phyloP scores from a whole-genome alignment of 2,113 vertebrate genomes.

The Calidris pygmaea region DNA sequence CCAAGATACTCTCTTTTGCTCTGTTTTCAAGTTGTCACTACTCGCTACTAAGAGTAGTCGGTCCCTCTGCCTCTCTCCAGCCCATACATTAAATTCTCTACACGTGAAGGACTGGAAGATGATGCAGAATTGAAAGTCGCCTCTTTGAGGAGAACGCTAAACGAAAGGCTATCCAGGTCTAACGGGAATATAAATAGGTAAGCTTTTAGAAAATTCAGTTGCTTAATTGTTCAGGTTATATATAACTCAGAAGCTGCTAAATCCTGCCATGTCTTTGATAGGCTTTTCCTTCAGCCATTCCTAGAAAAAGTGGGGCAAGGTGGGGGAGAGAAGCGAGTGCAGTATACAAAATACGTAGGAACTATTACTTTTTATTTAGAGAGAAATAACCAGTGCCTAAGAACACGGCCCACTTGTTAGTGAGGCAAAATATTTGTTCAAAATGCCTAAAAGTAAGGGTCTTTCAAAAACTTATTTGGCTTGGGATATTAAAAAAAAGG shows the following conservation, averaged over 20 bases:
- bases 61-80: not conserved
- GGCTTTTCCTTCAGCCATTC: slow-evolving; percentile 28
- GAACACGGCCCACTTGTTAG: not conserved
- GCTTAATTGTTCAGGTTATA: slow-evolving; percentile 53
- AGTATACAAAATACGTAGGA: not conserved
- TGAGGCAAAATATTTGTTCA: slow-evolving; percentile 34
- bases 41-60: not conserved
- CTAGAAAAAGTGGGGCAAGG: slow-evolving; percentile 18
- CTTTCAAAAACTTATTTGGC: slow-evolving; percentile 3
- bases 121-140: not conserved
- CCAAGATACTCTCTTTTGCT: not conserved
- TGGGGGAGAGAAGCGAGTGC: not conserved
- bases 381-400: not conserved
- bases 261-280: slow-evolving; percentile 22
- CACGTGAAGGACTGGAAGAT: not conserved
- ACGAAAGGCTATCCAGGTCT: not conserved
- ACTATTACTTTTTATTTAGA: not conserved
- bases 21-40: not conserved
- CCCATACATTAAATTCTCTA: not conserved
- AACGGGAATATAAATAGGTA: slow-evolving; percentile 18
- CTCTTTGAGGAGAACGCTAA: not conserved
- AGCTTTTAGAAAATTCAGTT: slow-evolving; percentile 46
- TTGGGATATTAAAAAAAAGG: slow-evolving; percentile 57
- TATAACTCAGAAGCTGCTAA: slow-evolving; percentile 8
- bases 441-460: slow-evolving; percentile 28